These are phyloP conservation scores for Metopolophium dirhodum DNA, from an alignment of 1,140 invertebrate species.

Conservation along the genomic window DNA sequence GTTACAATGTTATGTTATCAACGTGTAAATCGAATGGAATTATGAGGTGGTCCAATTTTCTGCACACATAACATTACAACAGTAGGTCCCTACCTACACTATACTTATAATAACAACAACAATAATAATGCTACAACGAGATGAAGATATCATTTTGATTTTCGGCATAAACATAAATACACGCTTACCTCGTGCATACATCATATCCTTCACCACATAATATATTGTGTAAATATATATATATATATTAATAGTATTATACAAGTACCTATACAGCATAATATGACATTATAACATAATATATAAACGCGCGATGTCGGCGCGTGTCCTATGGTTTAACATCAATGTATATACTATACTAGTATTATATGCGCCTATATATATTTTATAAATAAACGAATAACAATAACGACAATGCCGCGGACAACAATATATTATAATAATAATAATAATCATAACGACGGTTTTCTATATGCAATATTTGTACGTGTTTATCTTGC, in stretches of 20 bases:
- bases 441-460: background rate
- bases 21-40: background rate
- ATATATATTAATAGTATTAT: background rate
- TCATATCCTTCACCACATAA: background rate
- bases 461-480: slow-evolving; percentile 26
- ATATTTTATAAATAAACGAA: slow-evolving; percentile 19
- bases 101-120: background rate
- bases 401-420: slow-evolving; percentile 11
- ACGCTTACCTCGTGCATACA: background rate
- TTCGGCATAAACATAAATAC: background rate
- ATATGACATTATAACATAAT: background rate
- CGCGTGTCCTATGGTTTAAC: background rate
- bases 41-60: background rate
- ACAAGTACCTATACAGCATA: background rate
- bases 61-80: background rate
- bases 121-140: background rate
- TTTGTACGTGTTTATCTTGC: slow-evolving; percentile 51
- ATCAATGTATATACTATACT: slow-evolving; percentile 9
- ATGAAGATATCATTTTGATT: slow-evolving; percentile 7
- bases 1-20: background rate
- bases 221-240: background rate
- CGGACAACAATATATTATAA: slow-evolving; percentile 37
- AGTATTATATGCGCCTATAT: background rate
- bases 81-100: background rate
- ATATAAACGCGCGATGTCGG: background rate